Evolutionary conservation across 35 echinoderm and acorn worm genomes (phyloP), one percentile per base, ranked within the genome.

Genomic region (Acanthaster planci): DNA sequence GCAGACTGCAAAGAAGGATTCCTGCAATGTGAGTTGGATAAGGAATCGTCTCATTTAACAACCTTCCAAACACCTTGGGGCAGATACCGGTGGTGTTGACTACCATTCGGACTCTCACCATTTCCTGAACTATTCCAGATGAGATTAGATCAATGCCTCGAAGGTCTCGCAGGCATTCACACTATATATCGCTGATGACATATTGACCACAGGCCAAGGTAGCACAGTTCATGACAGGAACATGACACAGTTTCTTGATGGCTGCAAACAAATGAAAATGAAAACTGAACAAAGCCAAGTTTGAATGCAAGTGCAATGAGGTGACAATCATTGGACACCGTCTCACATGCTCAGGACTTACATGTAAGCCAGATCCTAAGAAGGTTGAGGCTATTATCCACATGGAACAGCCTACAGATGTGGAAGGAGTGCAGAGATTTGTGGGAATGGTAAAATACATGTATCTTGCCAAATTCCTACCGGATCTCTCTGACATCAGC

Each of bases 371-470:
- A 52, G 92, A 94, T 39, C 81, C 84, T 1, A 54, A 44, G 7
- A 94, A 94, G 52, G 29, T 90, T 18, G 76, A 67, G 35, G 92
- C 84, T 21, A n/a, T n/a, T n/a, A n/a, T n/a, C n/a, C n/a, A n/a
- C n/a, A n/a, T n/a, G n/a, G n/a, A n/a, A n/a, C n/a, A 40, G 36
- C 92, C 87, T 15, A 5, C 27, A 56, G 58, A 89, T 82, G 87
- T 89, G 2, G 72, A 80, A 52, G 87, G 58, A 40, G 37, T 89
- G 3, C 87, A 89, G 52, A 51, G 92, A 85, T 85, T 93, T 60
- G 44, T 85, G 5, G 92, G 82, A 16, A 89, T 89, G 81, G 47
- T 80, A 8, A 84, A 93, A 32, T 93, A 90, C 67, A n/a, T n/a
- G n/a, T n/a, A n/a, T n/a, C 51, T 89, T 27, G 68, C 80, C 16